Evolutionary conservation across 1,140 invertebrate species (phyloP).

Genomic region (Drosophila equinoxialis): DNA sequence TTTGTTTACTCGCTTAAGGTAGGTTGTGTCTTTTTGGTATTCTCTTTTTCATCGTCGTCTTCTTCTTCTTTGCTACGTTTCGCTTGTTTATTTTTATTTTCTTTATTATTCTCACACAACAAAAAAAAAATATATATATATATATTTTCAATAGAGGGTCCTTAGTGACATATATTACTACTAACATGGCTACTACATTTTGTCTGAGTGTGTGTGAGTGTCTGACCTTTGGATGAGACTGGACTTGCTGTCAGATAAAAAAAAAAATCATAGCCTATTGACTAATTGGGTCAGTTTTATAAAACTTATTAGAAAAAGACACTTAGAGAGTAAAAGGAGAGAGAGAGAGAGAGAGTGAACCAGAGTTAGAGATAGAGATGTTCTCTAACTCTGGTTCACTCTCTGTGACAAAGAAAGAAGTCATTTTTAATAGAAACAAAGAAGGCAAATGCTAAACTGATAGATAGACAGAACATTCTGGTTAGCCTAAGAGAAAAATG

Average conservation of each 20-base stretch:
- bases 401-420: slow-evolving; percentile 5
- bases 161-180: slow-evolving; percentile 67
- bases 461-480: background rate
- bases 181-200: slow-evolving; percentile 61
- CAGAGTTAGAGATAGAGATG: background rate
- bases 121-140: slow-evolving; percentile 38
- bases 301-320: slow-evolving; percentile 53
- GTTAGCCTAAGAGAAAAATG: background rate
- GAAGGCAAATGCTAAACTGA: background rate
- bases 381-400: too few species aligned
- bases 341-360: background rate
- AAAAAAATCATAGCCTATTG: too few species aligned
- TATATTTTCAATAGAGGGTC: slow-evolving; percentile 57
- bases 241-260: slow-evolving; percentile 28
- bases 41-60: slow-evolving; percentile 6
- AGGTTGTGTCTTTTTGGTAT: slow-evolving; percentile 67
- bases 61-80: slow-evolving; percentile 13
- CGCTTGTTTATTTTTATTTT: slow-evolving; percentile 20
- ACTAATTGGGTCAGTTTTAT: slow-evolving; percentile 56
- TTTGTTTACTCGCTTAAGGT: slow-evolving; percentile 67
- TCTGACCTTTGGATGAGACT: slow-evolving; percentile 25
- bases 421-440: slow-evolving; percentile 15
- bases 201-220: slow-evolving; percentile 28
- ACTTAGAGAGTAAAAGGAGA: slow-evolving; percentile 1
- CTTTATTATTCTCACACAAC: slow-evolving; percentile 11